These are phyloP conservation scores for Sorex maritimensis DNA, from an alignment of 2,797 vertebrate species.

Conservation along the genomic window DNA sequence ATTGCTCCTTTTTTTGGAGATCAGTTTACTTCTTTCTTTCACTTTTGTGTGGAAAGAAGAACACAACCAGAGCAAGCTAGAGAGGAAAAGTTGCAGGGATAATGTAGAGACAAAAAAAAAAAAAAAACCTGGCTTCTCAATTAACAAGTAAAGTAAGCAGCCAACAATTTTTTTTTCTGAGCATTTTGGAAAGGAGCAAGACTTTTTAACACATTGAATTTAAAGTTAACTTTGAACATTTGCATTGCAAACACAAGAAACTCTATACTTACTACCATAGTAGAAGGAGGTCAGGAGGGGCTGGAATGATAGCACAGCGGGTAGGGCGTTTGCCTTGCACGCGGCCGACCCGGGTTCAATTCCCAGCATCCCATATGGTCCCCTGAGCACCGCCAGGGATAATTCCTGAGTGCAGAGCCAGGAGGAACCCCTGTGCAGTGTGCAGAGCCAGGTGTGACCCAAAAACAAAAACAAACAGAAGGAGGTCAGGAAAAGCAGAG, in stretches of 20 bases:
- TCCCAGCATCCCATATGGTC: no score
- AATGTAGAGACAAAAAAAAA: constrained; percentile 10
- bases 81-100: neutral
- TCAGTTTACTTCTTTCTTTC: constrained; percentile 47
- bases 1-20: constrained; percentile 64
- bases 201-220: constrained; percentile 48
- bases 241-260: constrained; percentile 43
- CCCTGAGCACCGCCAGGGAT: no score
- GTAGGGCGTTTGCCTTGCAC: no score
- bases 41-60: constrained; percentile 55
- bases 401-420: no score
- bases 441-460: no score
- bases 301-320: no score
- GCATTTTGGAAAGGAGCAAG: constrained; percentile 65
- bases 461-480: neutral
- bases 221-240: constrained; percentile 59
- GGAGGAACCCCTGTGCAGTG: no score
- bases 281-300: constrained; percentile 41
- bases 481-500: constrained; percentile 53
- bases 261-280: neutral
- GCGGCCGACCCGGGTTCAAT: no score
- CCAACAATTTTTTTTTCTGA: constrained; percentile 5
- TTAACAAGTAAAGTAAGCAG: constrained; percentile 40
- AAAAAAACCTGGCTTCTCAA: neutral
- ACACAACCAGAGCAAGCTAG: constrained; percentile 27